Percentiles rank a stretch among this genome's conserved stretches.
These are phyloP conservation scores for Narcine bancroftii DNA, from an alignment of 2,113 vertebrate species.

Conservation along the genomic window DNA sequence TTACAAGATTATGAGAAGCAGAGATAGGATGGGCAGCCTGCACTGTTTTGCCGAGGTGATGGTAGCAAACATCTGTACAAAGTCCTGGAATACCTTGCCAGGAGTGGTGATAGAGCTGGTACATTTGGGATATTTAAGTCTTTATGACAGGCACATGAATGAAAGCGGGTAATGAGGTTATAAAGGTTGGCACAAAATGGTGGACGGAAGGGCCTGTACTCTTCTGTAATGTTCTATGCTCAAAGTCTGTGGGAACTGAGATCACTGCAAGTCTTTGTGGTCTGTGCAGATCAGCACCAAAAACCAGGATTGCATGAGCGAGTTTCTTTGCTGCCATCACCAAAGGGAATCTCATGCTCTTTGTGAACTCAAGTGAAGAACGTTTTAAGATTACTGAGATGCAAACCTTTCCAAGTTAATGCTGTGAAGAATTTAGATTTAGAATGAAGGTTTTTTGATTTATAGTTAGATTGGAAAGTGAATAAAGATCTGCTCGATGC, in stretches of 20 bases:
- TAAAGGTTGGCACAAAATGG: too few relatives aligned
- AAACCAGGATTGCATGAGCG: background rate
- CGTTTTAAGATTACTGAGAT: background rate
- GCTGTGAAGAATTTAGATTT: background rate
- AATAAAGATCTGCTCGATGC: background rate
- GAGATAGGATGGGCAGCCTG: too few relatives aligned
- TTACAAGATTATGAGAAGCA: too few relatives aligned
- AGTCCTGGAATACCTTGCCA: too few relatives aligned
- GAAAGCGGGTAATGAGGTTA: too few relatives aligned
- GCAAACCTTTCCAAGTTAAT: background rate
- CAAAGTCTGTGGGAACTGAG: background rate
- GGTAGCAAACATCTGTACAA: too few relatives aligned
- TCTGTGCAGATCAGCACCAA: background rate
- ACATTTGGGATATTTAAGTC: too few relatives aligned
- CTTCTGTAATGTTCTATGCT: too few relatives aligned
- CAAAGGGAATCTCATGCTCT: background rate
- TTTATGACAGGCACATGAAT: too few relatives aligned
- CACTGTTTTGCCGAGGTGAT: too few relatives aligned
- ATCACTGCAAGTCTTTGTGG: background rate
- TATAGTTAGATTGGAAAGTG: background rate
- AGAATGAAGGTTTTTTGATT: background rate
- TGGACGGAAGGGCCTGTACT: too few relatives aligned
- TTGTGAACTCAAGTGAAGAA: background rate
- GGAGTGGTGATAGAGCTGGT: too few relatives aligned
- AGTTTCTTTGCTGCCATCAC: background rate